A percentile compares a stretch with the other conserved stretches of the same genome.
Evolutionary conservation across 2,888 invertebrate species (phyloP).

Genomic region (Stegophylla sp.): DNA sequence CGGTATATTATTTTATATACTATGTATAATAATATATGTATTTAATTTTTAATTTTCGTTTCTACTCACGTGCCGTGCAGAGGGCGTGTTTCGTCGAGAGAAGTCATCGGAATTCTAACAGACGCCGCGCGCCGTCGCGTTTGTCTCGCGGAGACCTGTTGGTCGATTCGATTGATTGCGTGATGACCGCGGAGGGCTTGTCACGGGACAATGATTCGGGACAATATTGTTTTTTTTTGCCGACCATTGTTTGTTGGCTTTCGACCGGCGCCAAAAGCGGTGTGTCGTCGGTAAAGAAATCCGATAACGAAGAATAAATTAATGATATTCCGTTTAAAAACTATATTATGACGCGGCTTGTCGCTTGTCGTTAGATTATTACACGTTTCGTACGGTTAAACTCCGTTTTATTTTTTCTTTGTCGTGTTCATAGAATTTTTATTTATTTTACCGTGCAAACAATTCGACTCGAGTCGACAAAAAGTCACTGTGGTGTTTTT

Average conservation of each 20-base stretch:
- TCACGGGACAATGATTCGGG: background rate
- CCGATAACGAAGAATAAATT: no score
- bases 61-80: background rate
- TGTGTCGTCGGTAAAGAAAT: no score
- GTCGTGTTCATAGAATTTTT: background rate
- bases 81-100: background rate
- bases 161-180: background rate
- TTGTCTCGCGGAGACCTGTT: background rate
- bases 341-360: no score
- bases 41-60: background rate
- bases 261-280: no score
- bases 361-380: no score
- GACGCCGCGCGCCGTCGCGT: background rate
- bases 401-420: background rate
- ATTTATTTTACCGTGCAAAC: background rate
- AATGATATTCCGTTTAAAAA: no score
- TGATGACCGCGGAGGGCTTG: background rate
- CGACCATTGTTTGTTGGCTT: no score
- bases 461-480: constrained; percentile 14
- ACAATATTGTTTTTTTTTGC: no score
- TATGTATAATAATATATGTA: no score
- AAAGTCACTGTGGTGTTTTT: background rate
- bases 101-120: background rate
- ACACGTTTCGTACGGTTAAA: background rate
- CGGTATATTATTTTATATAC: background rate